phyloP scores from a whole-genome alignment of 2,113 vertebrate species.

The Perca flavescens region DNA sequence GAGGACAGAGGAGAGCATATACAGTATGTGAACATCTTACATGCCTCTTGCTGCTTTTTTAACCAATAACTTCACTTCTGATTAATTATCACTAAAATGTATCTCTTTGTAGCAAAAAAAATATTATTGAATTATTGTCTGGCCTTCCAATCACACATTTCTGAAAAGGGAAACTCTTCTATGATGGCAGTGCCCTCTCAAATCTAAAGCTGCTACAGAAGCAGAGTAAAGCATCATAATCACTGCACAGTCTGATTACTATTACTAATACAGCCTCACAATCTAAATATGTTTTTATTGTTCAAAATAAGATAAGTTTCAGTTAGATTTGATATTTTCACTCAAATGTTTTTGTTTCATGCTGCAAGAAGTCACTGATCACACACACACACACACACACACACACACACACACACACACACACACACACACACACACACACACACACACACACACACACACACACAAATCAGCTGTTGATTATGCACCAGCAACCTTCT shows the following conservation, averaged over 20 bases:
- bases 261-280: not conserved
- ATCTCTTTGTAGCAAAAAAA: not conserved
- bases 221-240: not conserved
- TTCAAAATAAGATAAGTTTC: not conserved
- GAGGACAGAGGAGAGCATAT: not conserved
- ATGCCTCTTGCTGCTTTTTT: not conserved
- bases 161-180: not conserved
- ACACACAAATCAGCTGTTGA: constrained; percentile 17
- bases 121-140: not conserved
- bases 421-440: not conserved
- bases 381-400: too few species aligned
- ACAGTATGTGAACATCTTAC: not conserved
- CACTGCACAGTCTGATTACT: not conserved
- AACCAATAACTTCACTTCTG: not conserved
- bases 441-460: not conserved
- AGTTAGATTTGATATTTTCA: constrained; percentile 2
- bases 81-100: not conserved
- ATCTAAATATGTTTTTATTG: not conserved
- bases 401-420: not conserved
- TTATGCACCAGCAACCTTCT: constrained; percentile 2
- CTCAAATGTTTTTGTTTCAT: not conserved
- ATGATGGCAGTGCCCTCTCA: not conserved
- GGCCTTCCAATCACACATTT: not conserved
- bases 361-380: constrained; percentile 10
- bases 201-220: not conserved